phyloP scores from a whole-genome alignment of 2,113 vertebrate genomes.

The Coptodon bakossiorum region DNA sequence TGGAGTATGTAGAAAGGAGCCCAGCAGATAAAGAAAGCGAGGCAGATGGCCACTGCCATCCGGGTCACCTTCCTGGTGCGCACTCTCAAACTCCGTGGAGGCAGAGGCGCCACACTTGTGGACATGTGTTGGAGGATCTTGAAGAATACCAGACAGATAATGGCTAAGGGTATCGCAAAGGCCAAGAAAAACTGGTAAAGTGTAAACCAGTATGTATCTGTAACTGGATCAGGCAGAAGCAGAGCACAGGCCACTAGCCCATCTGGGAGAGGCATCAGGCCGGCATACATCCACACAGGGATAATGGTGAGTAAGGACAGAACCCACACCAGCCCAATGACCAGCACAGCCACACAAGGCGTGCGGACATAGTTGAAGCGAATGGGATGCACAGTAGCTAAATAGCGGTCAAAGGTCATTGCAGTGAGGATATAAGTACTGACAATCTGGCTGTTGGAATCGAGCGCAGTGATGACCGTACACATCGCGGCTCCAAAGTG shows the following conservation, averaged over 20 bases:
- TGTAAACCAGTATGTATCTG: conserved; percentile 81
- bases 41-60: conserved; percentile 83
- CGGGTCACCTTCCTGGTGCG: conserved; percentile 80
- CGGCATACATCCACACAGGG: conserved; percentile 81
- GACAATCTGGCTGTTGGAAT: conserved; percentile 83
- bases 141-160: conserved; percentile 80
- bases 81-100: conserved; percentile 70
- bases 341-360: conserved; percentile 64
- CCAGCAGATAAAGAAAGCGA: conserved; percentile 83
- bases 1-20: conserved; percentile 77
- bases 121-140: conserved; percentile 84
- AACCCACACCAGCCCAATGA: conserved; percentile 75
- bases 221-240: conserved; percentile 76
- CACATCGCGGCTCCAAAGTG: conserved; percentile 79
- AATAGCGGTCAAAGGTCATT: conserved; percentile 82
- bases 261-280: conserved; percentile 78
- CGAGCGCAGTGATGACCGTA: conserved; percentile 79
- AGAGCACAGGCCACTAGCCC: conserved; percentile 78
- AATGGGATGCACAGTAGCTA: conserved; percentile 82
- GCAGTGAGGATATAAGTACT: conserved; percentile 84
- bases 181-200: conserved; percentile 84
- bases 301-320: conserved; percentile 79
- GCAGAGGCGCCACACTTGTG: conserved; percentile 75
- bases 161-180: conserved; percentile 74
- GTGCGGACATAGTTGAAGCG: conserved; percentile 77